Conservation (phyloP, 2,888 invertebrate species). For the Drosophila quinaria region DNA sequence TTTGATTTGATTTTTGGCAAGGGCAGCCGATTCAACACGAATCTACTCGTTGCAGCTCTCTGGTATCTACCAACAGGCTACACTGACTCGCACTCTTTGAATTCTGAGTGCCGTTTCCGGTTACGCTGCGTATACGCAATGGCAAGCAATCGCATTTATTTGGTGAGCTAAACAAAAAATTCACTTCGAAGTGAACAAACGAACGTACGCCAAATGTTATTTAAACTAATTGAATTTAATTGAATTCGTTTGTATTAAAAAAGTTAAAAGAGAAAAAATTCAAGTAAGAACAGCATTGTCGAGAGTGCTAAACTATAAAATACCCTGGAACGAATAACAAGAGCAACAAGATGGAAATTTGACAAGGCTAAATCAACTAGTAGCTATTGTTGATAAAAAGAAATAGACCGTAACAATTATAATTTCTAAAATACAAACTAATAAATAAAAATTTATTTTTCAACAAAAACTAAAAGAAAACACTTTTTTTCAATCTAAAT, state of each 20-base stretch:
- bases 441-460: no score
- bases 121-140: slow-evolving; percentile 68
- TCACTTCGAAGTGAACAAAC: slow-evolving; percentile 9
- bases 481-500: no score
- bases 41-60: no score
- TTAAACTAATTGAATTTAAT: slow-evolving; percentile 79
- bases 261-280: slow-evolving; percentile 9
- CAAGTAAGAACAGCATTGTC: not conserved
- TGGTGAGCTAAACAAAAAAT: slow-evolving; percentile 56
- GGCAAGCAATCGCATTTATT: slow-evolving; percentile 41
- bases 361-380: not conserved
- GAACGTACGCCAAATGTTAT: slow-evolving; percentile 54
- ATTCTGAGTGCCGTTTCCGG: slow-evolving; percentile 62
- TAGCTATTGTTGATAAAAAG: not conserved
- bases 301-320: not conserved
- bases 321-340: not conserved
- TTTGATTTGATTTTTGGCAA: no score
- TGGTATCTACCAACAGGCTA: slow-evolving; percentile 17
- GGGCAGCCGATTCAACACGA: no score
- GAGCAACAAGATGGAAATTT: no score
- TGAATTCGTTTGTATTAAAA: slow-evolving; percentile 61
- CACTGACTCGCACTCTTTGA: slow-evolving; percentile 50
- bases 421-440: no score
- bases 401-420: not conserved
- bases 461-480: no score